phyloP scores from a whole-genome alignment of 2,797 vertebrate species.

The Leptoclinus maculatus region DNA sequence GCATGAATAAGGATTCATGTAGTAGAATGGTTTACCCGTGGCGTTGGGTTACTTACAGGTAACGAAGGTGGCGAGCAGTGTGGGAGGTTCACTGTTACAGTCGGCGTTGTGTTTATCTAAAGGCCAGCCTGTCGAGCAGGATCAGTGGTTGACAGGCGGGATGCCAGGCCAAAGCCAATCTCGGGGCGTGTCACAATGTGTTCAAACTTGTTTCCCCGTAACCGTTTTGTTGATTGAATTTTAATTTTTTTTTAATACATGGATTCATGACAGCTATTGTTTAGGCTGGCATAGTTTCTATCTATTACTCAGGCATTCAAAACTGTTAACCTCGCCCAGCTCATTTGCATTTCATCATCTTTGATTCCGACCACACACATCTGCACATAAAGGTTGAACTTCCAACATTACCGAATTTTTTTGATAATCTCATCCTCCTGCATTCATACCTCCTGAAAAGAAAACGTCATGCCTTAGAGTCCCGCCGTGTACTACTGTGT shows the following conservation, averaged over 20 bases:
- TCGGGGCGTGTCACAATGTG: constrained; percentile 75
- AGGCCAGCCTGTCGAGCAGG: constrained; percentile 70
- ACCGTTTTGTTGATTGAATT: constrained; percentile 45
- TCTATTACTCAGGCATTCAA: constrained; percentile 15
- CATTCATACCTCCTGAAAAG: constrained; percentile 47
- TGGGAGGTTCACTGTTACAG: constrained; percentile 49
- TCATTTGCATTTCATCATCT: neutral
- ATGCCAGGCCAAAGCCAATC: constrained; percentile 60
- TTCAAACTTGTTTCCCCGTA: constrained; percentile 70
- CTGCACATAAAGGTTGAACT: constrained; percentile 1
- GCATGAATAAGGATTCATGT: constrained; percentile 47
- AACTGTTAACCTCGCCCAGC: constrained; percentile 22
- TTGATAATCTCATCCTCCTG: constrained; percentile 47
- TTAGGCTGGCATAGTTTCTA: constrained; percentile 16
- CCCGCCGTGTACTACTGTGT: constrained; percentile 64
- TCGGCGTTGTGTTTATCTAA: constrained; percentile 54
- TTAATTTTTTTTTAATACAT: neutral
- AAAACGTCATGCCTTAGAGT: constrained; percentile 40
- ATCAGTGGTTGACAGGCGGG: constrained; percentile 66
- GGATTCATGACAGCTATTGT: neutral
- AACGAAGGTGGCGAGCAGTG: constrained; percentile 4
- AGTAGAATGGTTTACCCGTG: constrained; percentile 41
- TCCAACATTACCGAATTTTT: constrained; percentile 13
- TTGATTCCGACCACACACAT: constrained; percentile 5
- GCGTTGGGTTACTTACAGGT: constrained; percentile 53